Percentiles rank a stretch among this genome's conserved stretches.
Conservation (phyloP, 2,797 vertebrate genomes). For the Sebastes minor region DNA sequence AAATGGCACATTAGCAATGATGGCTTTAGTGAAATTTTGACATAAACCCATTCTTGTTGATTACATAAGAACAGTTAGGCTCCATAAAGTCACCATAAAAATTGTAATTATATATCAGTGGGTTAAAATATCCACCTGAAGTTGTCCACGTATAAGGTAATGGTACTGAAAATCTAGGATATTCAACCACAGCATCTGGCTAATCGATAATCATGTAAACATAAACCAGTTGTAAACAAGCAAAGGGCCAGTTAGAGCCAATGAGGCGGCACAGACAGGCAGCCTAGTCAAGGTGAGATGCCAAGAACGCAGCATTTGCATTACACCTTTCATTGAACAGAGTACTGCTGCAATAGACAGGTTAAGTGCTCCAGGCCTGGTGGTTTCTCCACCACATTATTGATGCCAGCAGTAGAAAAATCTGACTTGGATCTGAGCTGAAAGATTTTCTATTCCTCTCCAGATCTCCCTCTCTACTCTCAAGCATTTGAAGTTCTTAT, state of each 20-base stretch:
- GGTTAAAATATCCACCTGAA: neutral
- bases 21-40: neutral
- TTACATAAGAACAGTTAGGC: neutral
- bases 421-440: neutral
- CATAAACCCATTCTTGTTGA: neutral
- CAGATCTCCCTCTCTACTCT: neutral
- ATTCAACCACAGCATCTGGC: neutral
- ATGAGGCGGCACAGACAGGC: neutral
- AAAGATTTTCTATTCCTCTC: neutral
- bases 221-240: neutral
- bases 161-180: neutral
- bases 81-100: neutral
- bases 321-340: conserved; percentile 1
- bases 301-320: neutral
- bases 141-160: neutral
- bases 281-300: neutral
- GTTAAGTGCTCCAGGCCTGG: neutral
- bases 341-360: neutral
- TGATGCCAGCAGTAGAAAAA: neutral
- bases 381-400: neutral
- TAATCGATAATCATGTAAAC: neutral
- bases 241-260: neutral
- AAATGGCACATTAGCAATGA: neutral
- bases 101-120: neutral
- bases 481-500: conserved; percentile 12